These are phyloP conservation scores for Antennarius striatus DNA, from an alignment of 2,113 vertebrate species.

Conservation along the genomic window DNA sequence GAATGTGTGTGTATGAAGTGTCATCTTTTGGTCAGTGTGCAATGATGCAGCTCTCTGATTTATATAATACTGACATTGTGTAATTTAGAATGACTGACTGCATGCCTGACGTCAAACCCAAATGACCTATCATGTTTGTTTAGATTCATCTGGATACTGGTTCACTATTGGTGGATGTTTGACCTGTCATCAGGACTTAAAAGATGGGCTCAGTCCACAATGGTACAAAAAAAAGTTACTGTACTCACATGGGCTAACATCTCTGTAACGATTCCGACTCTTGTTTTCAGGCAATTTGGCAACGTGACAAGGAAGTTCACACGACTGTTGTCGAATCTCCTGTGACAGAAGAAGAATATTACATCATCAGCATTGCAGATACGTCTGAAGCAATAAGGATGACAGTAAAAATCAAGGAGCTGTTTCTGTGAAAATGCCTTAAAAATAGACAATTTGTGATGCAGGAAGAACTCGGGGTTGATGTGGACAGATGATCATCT, in stretches of 20 bases:
- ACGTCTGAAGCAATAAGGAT: neutral
- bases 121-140: neutral
- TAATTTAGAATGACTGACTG: neutral
- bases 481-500: no score
- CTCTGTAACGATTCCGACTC: constrained; percentile 97
- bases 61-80: constrained; percentile 1
- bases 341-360: constrained; percentile 59
- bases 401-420: no score
- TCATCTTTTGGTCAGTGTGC: no score
- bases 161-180: no score
- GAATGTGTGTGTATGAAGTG: no score
- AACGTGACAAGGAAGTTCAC: constrained; percentile 94
- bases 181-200: no score
- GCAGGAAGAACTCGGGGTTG: no score
- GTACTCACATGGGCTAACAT: constrained; percentile 96
- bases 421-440: no score
- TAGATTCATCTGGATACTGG: no score
- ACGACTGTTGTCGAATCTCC: constrained; percentile 94
- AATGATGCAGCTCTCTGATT: constrained; percentile 1
- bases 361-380: neutral
- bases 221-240: constrained; percentile 41
- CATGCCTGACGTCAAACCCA: neutral
- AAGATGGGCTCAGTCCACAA: neutral
- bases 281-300: constrained; percentile 96
- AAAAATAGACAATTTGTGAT: no score